phyloP scores from a whole-genome alignment of 2,113 vertebrate species.

The Tinamus guttatus region DNA sequence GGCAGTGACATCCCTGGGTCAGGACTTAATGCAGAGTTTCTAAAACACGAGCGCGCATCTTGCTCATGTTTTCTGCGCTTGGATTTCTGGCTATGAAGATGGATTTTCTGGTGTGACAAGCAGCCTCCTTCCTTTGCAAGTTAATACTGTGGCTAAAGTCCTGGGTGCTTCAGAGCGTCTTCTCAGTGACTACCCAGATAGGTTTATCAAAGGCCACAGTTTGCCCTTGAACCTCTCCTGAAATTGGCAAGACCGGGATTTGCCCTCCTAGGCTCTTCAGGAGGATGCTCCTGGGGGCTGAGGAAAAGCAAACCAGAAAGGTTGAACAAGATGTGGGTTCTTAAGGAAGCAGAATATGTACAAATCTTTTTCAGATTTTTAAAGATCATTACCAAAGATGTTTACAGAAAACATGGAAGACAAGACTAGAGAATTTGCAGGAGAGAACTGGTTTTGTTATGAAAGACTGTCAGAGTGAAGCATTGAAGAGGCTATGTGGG shows the following conservation, averaged over 20 bases:
- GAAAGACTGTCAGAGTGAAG: neutral
- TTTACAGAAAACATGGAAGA: neutral
- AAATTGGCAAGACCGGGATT: neutral
- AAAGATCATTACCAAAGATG: neutral
- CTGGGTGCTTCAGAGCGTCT: neutral
- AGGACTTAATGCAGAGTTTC: neutral
- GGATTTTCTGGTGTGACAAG: neutral
- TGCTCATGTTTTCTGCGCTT: neutral
- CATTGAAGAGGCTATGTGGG: neutral
- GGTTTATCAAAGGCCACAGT: neutral
- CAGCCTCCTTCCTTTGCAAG: neutral
- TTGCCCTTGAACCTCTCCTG: neutral
- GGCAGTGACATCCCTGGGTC: neutral
- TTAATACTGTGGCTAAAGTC: neutral
- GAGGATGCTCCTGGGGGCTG: neutral
- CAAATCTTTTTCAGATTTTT: neutral
- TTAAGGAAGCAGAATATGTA: neutral
- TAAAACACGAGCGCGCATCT: neutral
- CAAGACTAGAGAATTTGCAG: neutral
- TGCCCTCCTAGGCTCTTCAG: neutral
- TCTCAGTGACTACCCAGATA: neutral
- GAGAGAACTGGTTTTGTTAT: neutral
- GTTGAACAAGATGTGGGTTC: neutral
- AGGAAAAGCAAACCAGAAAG: neutral
- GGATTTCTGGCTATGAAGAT: neutral